Percentiles rank a stretch among this genome's conserved stretches.
Evolutionary conservation across 2,113 vertebrate species (phyloP).

Genomic region (Amphilophus citrinellus): DNA sequence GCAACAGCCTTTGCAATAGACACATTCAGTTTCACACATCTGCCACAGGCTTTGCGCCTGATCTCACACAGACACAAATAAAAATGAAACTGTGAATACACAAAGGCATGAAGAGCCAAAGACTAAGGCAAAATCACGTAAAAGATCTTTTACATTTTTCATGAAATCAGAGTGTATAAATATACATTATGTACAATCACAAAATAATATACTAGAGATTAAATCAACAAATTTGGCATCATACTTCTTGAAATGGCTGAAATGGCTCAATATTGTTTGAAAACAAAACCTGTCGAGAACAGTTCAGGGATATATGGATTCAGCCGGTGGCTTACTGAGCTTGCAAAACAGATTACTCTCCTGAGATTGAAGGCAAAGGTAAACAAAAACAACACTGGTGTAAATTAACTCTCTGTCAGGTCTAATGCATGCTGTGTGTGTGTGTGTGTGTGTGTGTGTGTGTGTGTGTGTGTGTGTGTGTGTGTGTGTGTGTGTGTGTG

Average conservation of each 20-base stretch:
- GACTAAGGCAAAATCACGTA: neutral
- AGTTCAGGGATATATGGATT: constrained; percentile 34
- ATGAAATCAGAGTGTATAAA: neutral
- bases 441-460: neutral
- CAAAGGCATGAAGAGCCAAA: neutral
- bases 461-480: neutral
- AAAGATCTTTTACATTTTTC: neutral
- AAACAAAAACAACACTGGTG: constrained; percentile 70
- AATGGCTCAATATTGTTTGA: neutral
- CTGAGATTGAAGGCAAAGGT: constrained; percentile 54
- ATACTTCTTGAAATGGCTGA: neutral
- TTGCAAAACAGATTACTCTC: constrained; percentile 50
- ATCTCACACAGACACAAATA: neutral
- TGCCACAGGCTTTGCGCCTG: neutral
- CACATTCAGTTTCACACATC: constrained; percentile 19
- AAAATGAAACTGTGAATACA: neutral
- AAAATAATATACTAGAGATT: neutral
- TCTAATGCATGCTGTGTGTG: constrained; percentile 36
- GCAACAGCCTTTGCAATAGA: neutral
- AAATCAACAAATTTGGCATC: neutral
- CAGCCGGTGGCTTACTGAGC: constrained; percentile 12
- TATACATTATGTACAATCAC: neutral
- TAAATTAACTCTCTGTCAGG: constrained; percentile 69
- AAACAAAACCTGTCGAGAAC: constrained; percentile 8
- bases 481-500: neutral